These are phyloP conservation scores for Diuraphis noxia DNA, from an alignment of 1,140 invertebrate species.

Conservation along the genomic window DNA sequence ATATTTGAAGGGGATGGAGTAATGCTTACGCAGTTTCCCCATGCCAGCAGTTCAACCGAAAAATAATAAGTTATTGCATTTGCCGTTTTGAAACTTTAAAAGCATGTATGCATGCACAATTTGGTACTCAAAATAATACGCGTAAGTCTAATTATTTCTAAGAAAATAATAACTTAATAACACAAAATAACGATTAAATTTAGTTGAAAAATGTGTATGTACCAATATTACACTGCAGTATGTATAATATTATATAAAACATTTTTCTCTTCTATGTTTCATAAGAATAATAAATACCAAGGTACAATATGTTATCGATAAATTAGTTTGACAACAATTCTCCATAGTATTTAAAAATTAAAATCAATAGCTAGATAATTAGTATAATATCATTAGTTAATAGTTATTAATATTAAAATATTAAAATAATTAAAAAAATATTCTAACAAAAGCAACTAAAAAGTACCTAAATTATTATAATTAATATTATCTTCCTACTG, in stretches of 20 bases:
- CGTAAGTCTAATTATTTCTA: not conserved
- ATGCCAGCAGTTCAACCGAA: not conserved
- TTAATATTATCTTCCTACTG: not conserved
- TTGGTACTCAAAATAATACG: not conserved
- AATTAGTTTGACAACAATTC: too few species aligned
- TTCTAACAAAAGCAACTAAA: not conserved
- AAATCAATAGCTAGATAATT: not conserved
- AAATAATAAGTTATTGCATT: not conserved
- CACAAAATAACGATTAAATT: not conserved
- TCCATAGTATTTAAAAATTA: too few species aligned
- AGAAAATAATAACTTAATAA: not conserved
- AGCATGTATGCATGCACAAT: not conserved
- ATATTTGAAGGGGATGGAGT: not conserved
- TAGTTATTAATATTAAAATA: not conserved
- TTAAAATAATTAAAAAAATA: not conserved
- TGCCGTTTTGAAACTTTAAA: conserved; percentile 5
- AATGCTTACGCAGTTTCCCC: not conserved
- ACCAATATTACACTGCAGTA: not conserved
- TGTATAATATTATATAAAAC: not conserved
- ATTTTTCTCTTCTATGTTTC: not conserved
- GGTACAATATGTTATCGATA: too few species aligned
- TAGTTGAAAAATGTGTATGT: not conserved
- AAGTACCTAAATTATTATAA: not conserved
- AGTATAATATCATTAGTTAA: too few species aligned
- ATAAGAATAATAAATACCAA: not conserved